A percentile compares a stretch with the other conserved stretches of the same genome.
These are phyloP conservation scores for Toxotes jaculatrix DNA, from an alignment of 2,113 vertebrate species.

Conservation along the genomic window DNA sequence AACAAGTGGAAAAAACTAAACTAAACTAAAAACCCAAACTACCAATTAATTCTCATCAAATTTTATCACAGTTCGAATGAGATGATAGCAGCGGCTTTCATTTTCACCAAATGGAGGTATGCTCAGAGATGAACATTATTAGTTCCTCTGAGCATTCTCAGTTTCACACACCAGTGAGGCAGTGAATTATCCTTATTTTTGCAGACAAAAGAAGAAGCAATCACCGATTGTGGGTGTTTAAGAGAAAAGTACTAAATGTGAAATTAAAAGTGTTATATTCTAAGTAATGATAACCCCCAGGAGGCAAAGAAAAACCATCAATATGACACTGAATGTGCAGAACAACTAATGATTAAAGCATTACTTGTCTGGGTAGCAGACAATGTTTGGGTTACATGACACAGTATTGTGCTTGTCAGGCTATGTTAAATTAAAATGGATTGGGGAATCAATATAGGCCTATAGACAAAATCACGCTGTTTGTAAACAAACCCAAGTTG, in stretches of 20 bases:
- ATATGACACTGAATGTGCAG: constrained; percentile 21
- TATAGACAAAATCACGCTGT: constrained; percentile 47
- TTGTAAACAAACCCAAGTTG: constrained; percentile 67
- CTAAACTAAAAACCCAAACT: no score
- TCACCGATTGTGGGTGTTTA: neutral
- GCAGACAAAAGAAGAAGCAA: constrained; percentile 4
- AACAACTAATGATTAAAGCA: constrained; percentile 55
- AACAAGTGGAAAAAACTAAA: neutral
- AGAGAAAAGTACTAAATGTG: neutral
- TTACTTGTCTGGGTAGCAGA: constrained; percentile 27
- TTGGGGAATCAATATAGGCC: constrained; percentile 57
- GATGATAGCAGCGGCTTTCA: no score
- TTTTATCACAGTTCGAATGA: neutral
- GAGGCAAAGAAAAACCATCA: constrained; percentile 27
- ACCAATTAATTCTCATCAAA: neutral
- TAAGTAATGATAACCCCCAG: neutral
- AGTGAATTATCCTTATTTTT: neutral
- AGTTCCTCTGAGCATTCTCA: neutral
- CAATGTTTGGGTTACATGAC: constrained; percentile 37
- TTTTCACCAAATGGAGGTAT: no score
- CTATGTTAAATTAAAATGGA: constrained; percentile 64
- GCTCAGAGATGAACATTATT: neutral
- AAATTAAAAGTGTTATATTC: neutral
- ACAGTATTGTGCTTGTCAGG: constrained; percentile 51
- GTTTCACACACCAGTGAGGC: constrained; percentile 8